Evolutionary conservation across 2,797 vertebrate genomes (phyloP).

Genomic region (Gobio occitaniae): DNA sequence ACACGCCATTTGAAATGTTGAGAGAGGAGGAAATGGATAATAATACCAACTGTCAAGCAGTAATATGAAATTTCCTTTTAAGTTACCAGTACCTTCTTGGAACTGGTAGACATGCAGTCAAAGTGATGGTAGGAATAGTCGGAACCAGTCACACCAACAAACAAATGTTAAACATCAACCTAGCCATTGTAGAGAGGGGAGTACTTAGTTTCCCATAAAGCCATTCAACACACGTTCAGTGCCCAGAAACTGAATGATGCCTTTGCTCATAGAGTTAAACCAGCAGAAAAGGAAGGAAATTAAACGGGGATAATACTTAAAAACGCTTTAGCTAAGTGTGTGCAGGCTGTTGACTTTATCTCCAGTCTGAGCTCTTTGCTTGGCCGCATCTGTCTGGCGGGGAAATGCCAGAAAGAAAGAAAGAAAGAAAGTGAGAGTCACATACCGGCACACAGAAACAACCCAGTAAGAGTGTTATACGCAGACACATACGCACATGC

Average conservation of each 20-base stretch:
- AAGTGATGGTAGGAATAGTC: background rate
- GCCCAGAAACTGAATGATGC: conserved; percentile 48
- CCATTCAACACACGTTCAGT: conserved; percentile 34
- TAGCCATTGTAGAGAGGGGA: conserved; percentile 1
- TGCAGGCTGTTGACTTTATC: conserved; percentile 45
- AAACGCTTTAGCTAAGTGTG: conserved; percentile 41
- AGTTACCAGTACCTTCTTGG: background rate
- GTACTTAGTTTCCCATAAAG: conserved; percentile 19
- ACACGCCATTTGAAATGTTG: background rate
- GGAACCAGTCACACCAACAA: conserved; percentile 28
- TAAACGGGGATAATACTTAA: conserved; percentile 52
- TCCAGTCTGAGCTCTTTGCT: conserved; percentile 44
- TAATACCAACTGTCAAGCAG: conserved; percentile 10
- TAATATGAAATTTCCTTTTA: background rate
- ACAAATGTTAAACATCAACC: conserved; percentile 2
- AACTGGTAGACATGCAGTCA: conserved; percentile 18
- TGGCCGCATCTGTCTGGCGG: conserved; percentile 13
- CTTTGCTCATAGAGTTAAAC: conserved; percentile 34
- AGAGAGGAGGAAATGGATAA: background rate
- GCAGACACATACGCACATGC: conserved; percentile 20
- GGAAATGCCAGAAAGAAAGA: conserved; percentile 15
- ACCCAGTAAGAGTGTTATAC: background rate
- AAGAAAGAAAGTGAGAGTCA: conserved; percentile 32
- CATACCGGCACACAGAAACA: conserved; percentile 17
- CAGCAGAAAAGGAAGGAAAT: conserved; percentile 46